Base-by-base conservation (phyloP, 2,888 invertebrate genomes). In the Meiosimyza decipiens region DNA sequence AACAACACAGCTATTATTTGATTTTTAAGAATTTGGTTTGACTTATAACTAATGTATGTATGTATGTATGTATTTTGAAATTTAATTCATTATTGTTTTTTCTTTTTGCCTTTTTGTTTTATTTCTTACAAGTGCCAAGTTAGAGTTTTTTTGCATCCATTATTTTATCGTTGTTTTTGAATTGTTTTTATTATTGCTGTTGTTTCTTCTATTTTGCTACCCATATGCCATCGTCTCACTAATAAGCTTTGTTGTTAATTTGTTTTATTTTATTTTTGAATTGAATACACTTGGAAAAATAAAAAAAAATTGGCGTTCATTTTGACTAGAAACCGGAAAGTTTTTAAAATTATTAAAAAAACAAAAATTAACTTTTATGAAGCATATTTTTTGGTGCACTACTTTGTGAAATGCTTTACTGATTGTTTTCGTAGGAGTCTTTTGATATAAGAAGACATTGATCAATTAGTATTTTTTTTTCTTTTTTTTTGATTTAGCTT, bases 1-100 rank as follows among this genome's bases (percentile, higher is more conserved):
- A 71, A 71, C 55, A 66, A 72, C 66, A 67, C 67, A 67, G 72
- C 62, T 63, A 70, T 62, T 22, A 68, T 60, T 60, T 60, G 59
- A 60, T 22, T 28, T 60, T 40, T 40, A 40, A 40, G 40, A 40
- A 40, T 40, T 40, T 40, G 40, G 40, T 40, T 40, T 40, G 40
- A 40, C 40, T 40, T 40, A 40, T 7, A 40, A 40, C 40, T 40
- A 40, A 9, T 40, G 6, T 40, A 9, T 40, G 6, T 40, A 40
- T 22, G 22, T 22, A 22, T 28, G 28, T 28, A 28, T 28, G 28
- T 28, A 28, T 4, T 28, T 62, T 62, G 6, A 50, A 51, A 15
- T 40, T 64, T 63, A 63, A 51, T 16, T 64, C 13, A 50, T 50
- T 18, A 50, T 49, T 50, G 22, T 64, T 18, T 64, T 50, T 33